Conservation (phyloP, 2,888 invertebrate genomes). For the Dryocosmus kuriphilus region DNA sequence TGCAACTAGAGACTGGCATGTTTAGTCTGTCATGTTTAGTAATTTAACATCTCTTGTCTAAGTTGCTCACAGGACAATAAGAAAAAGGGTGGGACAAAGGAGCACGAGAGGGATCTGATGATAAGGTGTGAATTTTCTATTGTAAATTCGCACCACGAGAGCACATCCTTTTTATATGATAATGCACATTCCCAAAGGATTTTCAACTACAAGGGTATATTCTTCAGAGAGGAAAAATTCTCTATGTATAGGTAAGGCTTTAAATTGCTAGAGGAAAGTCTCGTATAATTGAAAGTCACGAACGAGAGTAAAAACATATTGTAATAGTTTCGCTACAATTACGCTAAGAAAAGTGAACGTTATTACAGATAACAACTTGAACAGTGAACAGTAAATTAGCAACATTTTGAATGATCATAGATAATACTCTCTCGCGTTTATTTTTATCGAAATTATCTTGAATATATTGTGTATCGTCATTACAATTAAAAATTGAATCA, state of each 20-base stretch:
- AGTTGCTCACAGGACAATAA: not conserved
- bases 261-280: not conserved
- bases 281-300: slow-evolving; percentile 19
- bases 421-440: slow-evolving; percentile 4
- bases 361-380: slow-evolving; percentile 9
- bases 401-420: not conserved
- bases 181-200: slow-evolving; percentile 19
- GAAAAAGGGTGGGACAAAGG: slow-evolving; percentile 18
- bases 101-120: not conserved
- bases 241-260: not conserved
- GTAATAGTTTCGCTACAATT: slow-evolving; percentile 22
- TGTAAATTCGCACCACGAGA: not conserved
- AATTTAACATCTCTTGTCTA: slow-evolving; percentile 24
- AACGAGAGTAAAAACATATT: slow-evolving; percentile 36
- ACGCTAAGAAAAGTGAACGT: slow-evolving; percentile 33
- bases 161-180: slow-evolving; percentile 26
- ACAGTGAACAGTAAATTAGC: not conserved
- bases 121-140: slow-evolving; percentile 19
- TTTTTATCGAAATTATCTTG: not conserved
- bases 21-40: slow-evolving; percentile 26
- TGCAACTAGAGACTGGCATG: slow-evolving; percentile 15
- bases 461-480: not conserved
- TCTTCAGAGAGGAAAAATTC: not conserved
- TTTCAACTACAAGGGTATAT: not conserved
- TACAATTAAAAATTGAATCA: not conserved